A percentile compares a stretch with the other conserved stretches of the same genome.
phyloP scores from a whole-genome alignment of 2,797 vertebrate species.

The Cetoscarus ocellatus region DNA sequence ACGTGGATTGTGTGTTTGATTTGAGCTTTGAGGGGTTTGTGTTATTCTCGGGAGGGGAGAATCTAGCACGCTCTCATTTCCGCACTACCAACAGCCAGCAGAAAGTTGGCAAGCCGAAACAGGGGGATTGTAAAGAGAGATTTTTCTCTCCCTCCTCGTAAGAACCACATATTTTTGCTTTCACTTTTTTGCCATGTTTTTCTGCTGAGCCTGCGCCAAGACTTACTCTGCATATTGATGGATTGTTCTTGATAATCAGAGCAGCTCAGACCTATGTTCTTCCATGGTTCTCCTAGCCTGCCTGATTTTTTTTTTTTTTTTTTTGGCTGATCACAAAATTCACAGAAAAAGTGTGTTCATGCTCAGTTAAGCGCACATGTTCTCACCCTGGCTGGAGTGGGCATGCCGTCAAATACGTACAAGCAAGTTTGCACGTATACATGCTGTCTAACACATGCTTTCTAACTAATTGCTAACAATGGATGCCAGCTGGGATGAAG shows the following conservation, averaged over 20 bases:
- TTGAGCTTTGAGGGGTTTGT: conserved; percentile 89
- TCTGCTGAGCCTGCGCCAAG: conserved; percentile 81
- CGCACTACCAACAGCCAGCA: conserved; percentile 87
- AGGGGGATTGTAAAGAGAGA: conserved; percentile 86
- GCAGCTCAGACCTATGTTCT: conserved; percentile 58
- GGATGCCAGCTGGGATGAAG: conserved; percentile 80
- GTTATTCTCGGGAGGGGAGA: conserved; percentile 88
- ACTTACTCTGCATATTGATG: conserved; percentile 81
- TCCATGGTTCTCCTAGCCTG: conserved; percentile 61
- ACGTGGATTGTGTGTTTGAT: conserved; percentile 90
- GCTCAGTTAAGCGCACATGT: conserved; percentile 27
- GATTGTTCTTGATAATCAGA: conserved; percentile 83
- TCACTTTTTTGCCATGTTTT: conserved; percentile 73
- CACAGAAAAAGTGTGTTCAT: conserved; percentile 36
- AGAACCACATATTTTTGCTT: conserved; percentile 79
- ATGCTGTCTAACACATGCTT: conserved; percentile 72
- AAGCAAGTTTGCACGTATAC: conserved; percentile 57
- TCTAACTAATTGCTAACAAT: conserved; percentile 81
- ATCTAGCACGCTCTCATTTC: conserved; percentile 90
- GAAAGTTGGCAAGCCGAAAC: conserved; percentile 85
- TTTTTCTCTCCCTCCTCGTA: conserved; percentile 81
- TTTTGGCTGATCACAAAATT: conserved; percentile 64
- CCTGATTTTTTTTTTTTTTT: too few species aligned
- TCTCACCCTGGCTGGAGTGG: conserved; percentile 23
- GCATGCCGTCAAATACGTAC: conserved; percentile 35